Conservation (phyloP, 2,113 vertebrate species). For the Lasiurus borealis region DNA sequence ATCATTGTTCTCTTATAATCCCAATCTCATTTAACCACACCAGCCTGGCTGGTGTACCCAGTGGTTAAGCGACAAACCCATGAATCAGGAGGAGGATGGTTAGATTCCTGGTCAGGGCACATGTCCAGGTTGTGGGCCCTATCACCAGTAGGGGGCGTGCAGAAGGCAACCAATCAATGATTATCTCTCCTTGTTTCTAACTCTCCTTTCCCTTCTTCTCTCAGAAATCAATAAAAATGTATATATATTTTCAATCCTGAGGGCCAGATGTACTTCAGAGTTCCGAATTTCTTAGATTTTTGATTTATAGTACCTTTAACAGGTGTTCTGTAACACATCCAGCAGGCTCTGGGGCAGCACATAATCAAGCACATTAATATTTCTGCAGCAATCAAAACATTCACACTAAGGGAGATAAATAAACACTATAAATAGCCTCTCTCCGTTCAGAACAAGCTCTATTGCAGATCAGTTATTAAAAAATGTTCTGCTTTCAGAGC, state of each 20-base stretch:
- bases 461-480: constrained; percentile 39
- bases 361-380: constrained; percentile 75
- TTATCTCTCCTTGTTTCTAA: too few species aligned
- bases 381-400: constrained; percentile 75
- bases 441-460: constrained; percentile 54
- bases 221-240: too few species aligned
- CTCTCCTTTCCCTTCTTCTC: too few species aligned
- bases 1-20: not conserved
- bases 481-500: constrained; percentile 50
- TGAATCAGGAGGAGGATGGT: too few species aligned
- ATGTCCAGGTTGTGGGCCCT: too few species aligned
- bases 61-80: too few species aligned
- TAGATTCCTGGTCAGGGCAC: too few species aligned
- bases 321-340: constrained; percentile 25
- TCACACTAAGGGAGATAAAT: constrained; percentile 71
- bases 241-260: too few species aligned
- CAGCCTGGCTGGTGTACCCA: too few species aligned
- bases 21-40: not conserved
- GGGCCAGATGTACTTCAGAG: constrained; percentile 36
- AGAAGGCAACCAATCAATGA: too few species aligned
- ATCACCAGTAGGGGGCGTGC: too few species aligned
- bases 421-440: constrained; percentile 76
- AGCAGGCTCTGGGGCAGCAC: constrained; percentile 9
- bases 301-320: not conserved
- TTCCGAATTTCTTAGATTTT: not conserved